Base-by-base conservation (phyloP, 2,113 vertebrate genomes). In the Sinocyclocheilus maitianheensis region DNA sequence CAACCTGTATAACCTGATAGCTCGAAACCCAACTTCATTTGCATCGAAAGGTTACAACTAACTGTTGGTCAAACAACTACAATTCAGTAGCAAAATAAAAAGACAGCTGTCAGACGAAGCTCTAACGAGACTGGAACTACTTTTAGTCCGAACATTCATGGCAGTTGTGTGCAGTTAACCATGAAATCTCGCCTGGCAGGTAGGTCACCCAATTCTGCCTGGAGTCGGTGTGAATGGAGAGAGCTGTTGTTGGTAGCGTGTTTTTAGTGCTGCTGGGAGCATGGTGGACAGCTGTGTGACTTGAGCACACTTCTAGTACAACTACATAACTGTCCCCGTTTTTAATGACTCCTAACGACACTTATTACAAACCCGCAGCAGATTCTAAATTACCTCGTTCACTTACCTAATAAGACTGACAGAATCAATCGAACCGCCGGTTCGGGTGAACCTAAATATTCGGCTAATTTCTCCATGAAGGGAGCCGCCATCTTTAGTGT, bases 371-470 rank as follows among this genome's bases (percentile, higher is more conserved):
- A 8, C n/a, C 12, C n/a, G 9, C 18, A 11, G n/a, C 71, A 13
- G 10, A 71, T 26, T 1, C 24, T 53, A 37, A 83, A 71, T 37
- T 14, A 24, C 20, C 30, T 4, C 13, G 34, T 40, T 60, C 40
- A 93, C 96, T 97, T 91, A 98, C 97, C 97, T 90, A 96, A 91
- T 89, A 98, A 93, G 88, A 98, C 95, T 46, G 97, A 98, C 51
- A 97, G 87, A 90, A 98, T 96, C 81, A 98, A 94, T 62, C 97
- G 96, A 90, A 98, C 93, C 85, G 97, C 97, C 89, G 97, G 96
- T 90, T 98, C 97, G 22, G 97, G 95, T 53, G 96, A 96, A 89
- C 96, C 97, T 92, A 98, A 92, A 84, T 94, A 95, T 92, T 95
- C 93, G 85, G 97, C 95, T 83, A 96, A 90, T 86, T 90, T 92